phyloP scores from a whole-genome alignment of 2,888 invertebrate species.

The Salpingus planirostris region DNA sequence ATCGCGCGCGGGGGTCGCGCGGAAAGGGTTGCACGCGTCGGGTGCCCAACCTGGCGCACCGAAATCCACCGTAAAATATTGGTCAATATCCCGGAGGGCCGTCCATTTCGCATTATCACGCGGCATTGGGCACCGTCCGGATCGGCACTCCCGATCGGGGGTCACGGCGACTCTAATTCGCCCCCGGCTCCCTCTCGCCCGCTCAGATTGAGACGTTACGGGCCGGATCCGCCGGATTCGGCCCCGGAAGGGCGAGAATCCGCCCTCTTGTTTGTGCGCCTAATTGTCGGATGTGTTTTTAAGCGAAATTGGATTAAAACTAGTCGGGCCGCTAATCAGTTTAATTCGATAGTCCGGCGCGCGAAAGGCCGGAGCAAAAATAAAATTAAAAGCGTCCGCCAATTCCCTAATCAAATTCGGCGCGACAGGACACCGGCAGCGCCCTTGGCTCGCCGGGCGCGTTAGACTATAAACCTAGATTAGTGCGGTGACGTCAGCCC shows the following conservation, averaged over 20 bases:
- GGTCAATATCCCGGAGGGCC: too few species aligned
- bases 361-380: slow-evolving; percentile 11
- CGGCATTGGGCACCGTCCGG: too few species aligned
- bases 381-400: slow-evolving; percentile 12
- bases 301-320: slow-evolving; percentile 13
- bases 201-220: too few species aligned
- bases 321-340: slow-evolving; percentile 8
- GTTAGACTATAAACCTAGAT: slow-evolving; percentile 15
- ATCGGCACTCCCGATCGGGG: too few species aligned
- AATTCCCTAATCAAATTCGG: slow-evolving; percentile 14
- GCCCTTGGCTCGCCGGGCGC: slow-evolving; percentile 6
- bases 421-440: slow-evolving; percentile 8
- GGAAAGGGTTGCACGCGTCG: too few species aligned
- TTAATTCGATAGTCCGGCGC: slow-evolving; percentile 5
- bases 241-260: slow-evolving; percentile 12
- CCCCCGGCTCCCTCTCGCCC: too few species aligned
- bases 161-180: too few species aligned
- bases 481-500: slow-evolving; percentile 11
- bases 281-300: slow-evolving; percentile 13
- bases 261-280: slow-evolving; percentile 12
- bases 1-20: too few species aligned
- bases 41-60: too few species aligned
- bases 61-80: too few species aligned
- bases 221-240: too few species aligned
- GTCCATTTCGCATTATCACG: too few species aligned